Evolutionary conservation across 2,113 vertebrate genomes (phyloP), one percentile per base, ranked within the genome.

Genomic region (Echinops telfairi): DNA sequence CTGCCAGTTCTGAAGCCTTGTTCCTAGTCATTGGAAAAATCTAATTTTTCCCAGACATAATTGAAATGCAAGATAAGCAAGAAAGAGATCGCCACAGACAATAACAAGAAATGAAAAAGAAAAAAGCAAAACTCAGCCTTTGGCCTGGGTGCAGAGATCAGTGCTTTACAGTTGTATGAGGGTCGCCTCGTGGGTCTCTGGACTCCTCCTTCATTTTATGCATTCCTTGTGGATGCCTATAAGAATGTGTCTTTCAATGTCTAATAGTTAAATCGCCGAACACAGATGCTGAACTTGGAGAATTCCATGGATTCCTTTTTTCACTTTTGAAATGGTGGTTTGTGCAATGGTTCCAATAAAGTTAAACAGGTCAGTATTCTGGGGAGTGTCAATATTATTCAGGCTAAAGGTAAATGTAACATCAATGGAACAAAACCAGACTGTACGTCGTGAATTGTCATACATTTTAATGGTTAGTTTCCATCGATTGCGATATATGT

Each of bases 381-480:
- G 47, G 66, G 71, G 93, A 95, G 81, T 95, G 83, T 96, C 91
- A 27, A 43, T 91, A 86, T 98, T 95, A 71, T 96, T 98, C 96
- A 94, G 81, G 88, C 29, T 90, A 82, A 97, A 97, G 25, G 95
- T 33, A 96, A 97, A 87, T 92, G 86, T 94, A 95, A 95, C 89
- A 89, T 89, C 94, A 96, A 96, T 94, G 88, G 97, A 53, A n/a
- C n/a, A 94, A 62, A 94, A 97, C 95, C 96, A 85, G 60, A 89
- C 96, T 94, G 96, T 94, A 95, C 83, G 86, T 76, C 83, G 60
- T 62, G 86, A 77, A 81, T 95, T 96, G 95, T 97, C 93, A 93
- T 96, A 94, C 94, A 98, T 97, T 98, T 97, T 98, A 97, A 98
- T 98, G 93, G 66, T 93, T 33, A 86, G 70, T 89, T 96, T 96